phyloP scores from a whole-genome alignment of 2,113 vertebrate species.

The Vulpes vulpes region DNA sequence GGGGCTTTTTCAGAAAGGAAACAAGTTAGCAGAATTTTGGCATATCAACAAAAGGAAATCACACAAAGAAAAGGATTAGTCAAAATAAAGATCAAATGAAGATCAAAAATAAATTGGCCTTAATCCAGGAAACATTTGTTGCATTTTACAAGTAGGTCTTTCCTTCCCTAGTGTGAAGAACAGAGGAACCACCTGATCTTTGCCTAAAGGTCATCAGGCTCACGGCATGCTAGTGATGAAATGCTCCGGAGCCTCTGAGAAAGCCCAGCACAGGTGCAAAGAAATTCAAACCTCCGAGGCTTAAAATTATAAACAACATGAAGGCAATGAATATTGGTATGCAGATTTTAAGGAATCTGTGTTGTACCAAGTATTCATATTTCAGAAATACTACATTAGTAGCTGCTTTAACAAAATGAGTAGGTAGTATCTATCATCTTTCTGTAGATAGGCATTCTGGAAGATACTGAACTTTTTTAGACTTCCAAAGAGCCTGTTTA shows the following conservation, averaged over 20 bases:
- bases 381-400: neutral
- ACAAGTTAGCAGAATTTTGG: slow-evolving; percentile 90
- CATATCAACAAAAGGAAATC: slow-evolving; percentile 90
- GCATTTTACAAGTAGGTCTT: slow-evolving; percentile 87
- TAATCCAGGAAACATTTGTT: slow-evolving; percentile 88
- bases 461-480: neutral
- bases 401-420: neutral
- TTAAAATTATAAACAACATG: neutral
- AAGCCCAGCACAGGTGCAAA: neutral
- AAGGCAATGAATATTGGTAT: neutral
- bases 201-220: slow-evolving; percentile 85
- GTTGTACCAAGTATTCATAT: neutral
- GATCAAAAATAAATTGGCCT: slow-evolving; percentile 89
- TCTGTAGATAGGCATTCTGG: neutral
- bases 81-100: slow-evolving; percentile 90
- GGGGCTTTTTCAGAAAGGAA: slow-evolving; percentile 86
- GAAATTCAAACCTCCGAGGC: slow-evolving; percentile 29
- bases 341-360: neutral
- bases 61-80: slow-evolving; percentile 90
- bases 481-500: neutral
- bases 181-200: slow-evolving; percentile 88
- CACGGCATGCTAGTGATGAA: slow-evolving; percentile 77
- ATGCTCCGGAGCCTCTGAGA: slow-evolving; percentile 67
- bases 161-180: slow-evolving; percentile 86
- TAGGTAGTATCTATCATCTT: neutral